phyloP scores from a whole-genome alignment of 2,113 vertebrate species.

The Trogon surrucura region DNA sequence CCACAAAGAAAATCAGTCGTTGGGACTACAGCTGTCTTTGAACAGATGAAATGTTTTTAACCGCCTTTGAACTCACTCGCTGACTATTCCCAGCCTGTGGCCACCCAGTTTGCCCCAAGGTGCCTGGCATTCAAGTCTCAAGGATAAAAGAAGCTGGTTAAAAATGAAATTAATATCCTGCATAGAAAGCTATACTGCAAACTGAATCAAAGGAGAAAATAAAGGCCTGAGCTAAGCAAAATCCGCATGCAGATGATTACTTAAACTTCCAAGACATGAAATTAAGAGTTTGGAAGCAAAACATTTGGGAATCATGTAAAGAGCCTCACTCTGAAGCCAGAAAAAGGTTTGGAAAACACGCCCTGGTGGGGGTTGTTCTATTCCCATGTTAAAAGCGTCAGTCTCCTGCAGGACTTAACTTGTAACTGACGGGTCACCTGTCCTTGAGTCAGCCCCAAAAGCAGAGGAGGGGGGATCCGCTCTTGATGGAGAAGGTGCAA shows the following conservation, averaged over 20 bases:
- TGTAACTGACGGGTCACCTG: background rate
- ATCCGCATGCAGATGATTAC: background rate
- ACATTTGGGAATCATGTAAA: background rate
- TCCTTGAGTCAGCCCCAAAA: background rate
- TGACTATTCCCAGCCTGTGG: constrained; percentile 23
- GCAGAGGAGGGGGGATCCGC: background rate
- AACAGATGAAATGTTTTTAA: constrained; percentile 11
- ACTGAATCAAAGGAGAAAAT: constrained; percentile 7
- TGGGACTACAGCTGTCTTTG: background rate
- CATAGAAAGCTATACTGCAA: background rate
- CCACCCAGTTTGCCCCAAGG: constrained; percentile 48
- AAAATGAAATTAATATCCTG: constrained; percentile 38
- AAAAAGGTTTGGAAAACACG: background rate
- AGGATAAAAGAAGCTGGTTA: constrained; percentile 29
- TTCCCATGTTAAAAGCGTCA: background rate
- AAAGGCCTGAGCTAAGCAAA: constrained; percentile 60
- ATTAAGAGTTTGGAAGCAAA: background rate
- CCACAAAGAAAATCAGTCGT: background rate
- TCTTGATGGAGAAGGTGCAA: background rate
- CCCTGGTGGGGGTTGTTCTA: background rate
- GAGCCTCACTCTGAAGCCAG: background rate
- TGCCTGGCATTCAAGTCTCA: background rate
- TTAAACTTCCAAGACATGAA: background rate
- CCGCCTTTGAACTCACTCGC: background rate
- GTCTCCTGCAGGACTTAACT: background rate